Percentiles rank a stretch among this genome's conserved stretches.
phyloP scores from a whole-genome alignment of 2,888 invertebrate genomes.

The Caenorhabditis drosophilae region DNA sequence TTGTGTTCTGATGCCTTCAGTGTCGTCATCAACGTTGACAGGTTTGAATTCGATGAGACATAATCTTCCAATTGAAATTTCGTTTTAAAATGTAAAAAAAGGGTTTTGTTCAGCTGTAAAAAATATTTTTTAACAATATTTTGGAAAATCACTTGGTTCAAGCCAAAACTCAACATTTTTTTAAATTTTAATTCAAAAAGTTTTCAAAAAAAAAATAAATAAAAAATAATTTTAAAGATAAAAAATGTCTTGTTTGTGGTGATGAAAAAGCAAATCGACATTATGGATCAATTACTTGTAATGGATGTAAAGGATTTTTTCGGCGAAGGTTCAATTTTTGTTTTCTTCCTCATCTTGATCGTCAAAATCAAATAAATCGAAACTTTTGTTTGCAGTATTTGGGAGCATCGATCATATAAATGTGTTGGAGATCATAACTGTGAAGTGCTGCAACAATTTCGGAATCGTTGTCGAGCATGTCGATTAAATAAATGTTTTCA shows the following conservation, averaged over 20 bases:
- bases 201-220: background rate
- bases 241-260: conserved; percentile 55
- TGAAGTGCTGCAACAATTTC: conserved; percentile 40
- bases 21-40: too few relatives aligned
- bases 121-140: too few relatives aligned
- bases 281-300: conserved; percentile 58
- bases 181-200: too few relatives aligned
- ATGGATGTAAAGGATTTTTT: conserved; percentile 62
- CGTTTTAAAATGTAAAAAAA: too few relatives aligned
- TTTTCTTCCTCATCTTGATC: background rate
- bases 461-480: conserved; percentile 51
- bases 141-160: too few relatives aligned
- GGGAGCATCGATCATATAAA: conserved; percentile 45
- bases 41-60: too few relatives aligned
- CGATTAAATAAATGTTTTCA: conserved; percentile 45
- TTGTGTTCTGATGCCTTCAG: too few relatives aligned
- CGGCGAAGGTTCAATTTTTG: conserved; percentile 37
- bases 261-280: conserved; percentile 55
- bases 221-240: background rate
- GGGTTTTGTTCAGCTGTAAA: too few relatives aligned
- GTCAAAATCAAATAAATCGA: background rate
- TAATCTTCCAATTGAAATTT: too few relatives aligned
- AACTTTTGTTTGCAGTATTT: conserved; percentile 37
- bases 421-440: conserved; percentile 40
- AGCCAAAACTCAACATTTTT: too few relatives aligned